These are phyloP conservation scores for Stigmatopora argus DNA, from an alignment of 2,113 vertebrate genomes.

Conservation along the genomic window DNA sequence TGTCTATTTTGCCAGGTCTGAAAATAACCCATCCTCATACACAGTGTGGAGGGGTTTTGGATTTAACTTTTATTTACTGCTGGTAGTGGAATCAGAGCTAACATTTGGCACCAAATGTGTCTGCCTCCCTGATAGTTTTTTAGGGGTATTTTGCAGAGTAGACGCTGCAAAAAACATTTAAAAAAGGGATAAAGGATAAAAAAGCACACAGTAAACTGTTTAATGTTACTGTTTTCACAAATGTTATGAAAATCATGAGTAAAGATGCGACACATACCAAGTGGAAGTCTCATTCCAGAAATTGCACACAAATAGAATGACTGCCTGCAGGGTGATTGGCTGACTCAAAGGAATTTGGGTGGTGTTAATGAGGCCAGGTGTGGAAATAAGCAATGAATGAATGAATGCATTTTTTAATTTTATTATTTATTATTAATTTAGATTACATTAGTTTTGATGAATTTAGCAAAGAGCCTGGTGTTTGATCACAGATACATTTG, in stretches of 20 bases:
- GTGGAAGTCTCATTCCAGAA: not conserved
- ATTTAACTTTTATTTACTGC: conserved; percentile 27
- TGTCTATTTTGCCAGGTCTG: conserved; percentile 30
- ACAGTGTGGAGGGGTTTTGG: conserved; percentile 26
- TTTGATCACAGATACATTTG: not conserved
- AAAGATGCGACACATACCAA: not conserved
- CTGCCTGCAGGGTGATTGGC: not conserved
- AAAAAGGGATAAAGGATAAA: no score
- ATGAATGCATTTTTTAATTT: no score
- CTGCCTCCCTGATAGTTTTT: conserved; percentile 21
- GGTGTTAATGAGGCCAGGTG: not conserved
- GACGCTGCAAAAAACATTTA: no score
- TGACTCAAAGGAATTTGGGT: not conserved
- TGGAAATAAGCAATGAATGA: no score
- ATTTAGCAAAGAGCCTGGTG: no score
- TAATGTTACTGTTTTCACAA: not conserved
- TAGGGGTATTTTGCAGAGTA: not conserved
- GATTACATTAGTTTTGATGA: no score
- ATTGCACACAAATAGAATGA: not conserved
- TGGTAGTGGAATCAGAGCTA: conserved; percentile 17
- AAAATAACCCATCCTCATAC: conserved; percentile 29
- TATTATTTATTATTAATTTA: no score
- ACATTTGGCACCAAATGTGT: not conserved
- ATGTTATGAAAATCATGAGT: not conserved
- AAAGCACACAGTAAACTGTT: not conserved